These are phyloP conservation scores for Passer domesticus DNA, from an alignment of 2,113 vertebrate genomes.

Conservation along the genomic window DNA sequence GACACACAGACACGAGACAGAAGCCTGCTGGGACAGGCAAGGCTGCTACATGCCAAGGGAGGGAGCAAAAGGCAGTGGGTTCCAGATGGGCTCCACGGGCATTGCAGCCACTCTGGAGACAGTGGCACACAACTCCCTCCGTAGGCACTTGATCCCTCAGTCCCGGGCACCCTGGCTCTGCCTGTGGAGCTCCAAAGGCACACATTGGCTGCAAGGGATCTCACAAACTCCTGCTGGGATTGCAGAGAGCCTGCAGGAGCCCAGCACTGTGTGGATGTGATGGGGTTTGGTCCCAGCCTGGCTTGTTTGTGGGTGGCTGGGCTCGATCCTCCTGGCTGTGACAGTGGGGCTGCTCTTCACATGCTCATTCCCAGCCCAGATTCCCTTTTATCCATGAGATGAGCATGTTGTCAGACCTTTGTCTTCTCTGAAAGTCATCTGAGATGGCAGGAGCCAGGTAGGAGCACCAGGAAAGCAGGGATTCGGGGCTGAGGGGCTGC, in stretches of 20 bases:
- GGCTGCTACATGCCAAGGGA: background rate
- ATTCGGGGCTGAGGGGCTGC: rapidly evolving
- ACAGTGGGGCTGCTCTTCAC: background rate
- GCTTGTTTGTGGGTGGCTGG: rapidly evolving
- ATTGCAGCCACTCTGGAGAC: background rate
- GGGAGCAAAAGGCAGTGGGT: background rate
- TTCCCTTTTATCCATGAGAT: background rate
- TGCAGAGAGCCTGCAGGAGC: background rate
- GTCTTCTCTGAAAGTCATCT: background rate
- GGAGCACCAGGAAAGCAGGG: background rate
- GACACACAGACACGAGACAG: background rate
- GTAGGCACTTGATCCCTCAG: conserved; percentile 65
- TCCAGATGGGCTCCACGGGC: background rate
- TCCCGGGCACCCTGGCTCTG: background rate
- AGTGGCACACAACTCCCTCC: background rate
- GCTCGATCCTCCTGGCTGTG: background rate
- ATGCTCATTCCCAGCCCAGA: background rate
- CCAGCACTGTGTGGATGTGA: background rate
- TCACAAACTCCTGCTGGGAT: background rate
- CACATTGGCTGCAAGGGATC: background rate
- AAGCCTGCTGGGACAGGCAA: background rate
- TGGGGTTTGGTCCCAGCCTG: background rate
- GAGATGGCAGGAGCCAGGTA: background rate
- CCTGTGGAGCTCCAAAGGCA: background rate
- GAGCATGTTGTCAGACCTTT: background rate